Conservation (phyloP, 1,140 invertebrate genomes). For the Papilio machaon region DNA sequence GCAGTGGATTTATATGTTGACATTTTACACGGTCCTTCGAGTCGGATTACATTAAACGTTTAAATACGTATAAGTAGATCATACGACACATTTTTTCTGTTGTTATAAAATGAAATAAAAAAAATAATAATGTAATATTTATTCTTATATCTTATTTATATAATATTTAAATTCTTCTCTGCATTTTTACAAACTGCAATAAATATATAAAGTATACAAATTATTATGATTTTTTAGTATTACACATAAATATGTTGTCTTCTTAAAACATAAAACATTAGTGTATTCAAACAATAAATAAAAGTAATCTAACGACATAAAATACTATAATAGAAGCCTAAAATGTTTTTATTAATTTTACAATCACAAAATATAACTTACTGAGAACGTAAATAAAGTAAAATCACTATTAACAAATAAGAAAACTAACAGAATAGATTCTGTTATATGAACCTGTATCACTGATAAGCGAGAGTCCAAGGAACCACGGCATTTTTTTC, state of each 20-base stretch:
- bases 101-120: background rate
- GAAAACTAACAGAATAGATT: no score
- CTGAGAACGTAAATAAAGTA: no score
- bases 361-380: no score
- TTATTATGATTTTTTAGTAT: no score
- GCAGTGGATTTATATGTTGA: background rate
- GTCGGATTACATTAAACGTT: slow-evolving; percentile 9
- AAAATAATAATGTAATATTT: background rate
- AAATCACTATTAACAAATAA: no score
- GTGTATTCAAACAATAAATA: background rate
- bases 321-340: no score
- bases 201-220: background rate
- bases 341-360: no score
- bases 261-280: background rate
- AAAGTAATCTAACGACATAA: no score
- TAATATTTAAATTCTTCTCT: background rate
- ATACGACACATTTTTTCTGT: background rate
- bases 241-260: background rate
- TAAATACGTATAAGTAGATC: background rate
- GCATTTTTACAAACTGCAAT: background rate
- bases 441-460: no score
- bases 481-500: no score
- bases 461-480: no score
- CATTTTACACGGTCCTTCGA: background rate
- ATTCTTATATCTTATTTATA: background rate